phyloP scores from a whole-genome alignment of 2,888 invertebrate species.

The Endotricha flammealis region DNA sequence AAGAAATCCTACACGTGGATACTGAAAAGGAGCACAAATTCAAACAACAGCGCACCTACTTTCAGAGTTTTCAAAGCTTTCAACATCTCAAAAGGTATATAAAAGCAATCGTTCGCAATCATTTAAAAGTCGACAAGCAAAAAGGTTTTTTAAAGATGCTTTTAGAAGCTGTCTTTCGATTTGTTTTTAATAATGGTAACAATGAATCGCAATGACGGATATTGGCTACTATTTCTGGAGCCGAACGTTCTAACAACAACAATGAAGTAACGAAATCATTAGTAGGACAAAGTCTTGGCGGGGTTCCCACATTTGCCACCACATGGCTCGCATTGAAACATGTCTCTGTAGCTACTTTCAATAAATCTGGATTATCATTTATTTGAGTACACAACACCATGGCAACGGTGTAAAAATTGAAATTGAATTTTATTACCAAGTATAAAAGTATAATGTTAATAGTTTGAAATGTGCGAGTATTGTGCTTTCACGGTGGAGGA shows the following conservation, averaged over 20 bases:
- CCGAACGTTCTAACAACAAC: constrained; percentile 46
- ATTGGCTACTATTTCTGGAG: constrained; percentile 29
- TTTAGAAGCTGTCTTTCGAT: constrained; percentile 1
- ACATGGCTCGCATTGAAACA: constrained; percentile 69
- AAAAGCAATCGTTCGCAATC: constrained; percentile 5
- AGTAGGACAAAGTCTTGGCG: constrained; percentile 72
- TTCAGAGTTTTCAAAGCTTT: constrained; percentile 3
- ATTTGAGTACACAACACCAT: constrained; percentile 47
- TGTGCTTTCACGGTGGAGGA: constrained; percentile 58
- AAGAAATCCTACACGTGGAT: constrained; percentile 36
- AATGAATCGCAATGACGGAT: constrained; percentile 4
- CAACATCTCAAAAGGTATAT: neutral
- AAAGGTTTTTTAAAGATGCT: constrained; percentile 1
- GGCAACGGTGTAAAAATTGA: constrained; percentile 25
- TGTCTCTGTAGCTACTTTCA: constrained; percentile 59
- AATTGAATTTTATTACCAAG: constrained; percentile 39
- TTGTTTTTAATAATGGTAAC: constrained; percentile 7
- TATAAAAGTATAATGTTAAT: constrained; percentile 44
- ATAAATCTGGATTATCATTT: constrained; percentile 74
- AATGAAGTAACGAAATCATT: constrained; percentile 71
- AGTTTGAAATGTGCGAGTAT: constrained; percentile 45
- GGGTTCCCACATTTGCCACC: constrained; percentile 74
- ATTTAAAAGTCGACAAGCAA: constrained; percentile 2
- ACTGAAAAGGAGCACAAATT: constrained; percentile 21
- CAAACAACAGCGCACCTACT: constrained; percentile 4